phyloP scores from a whole-genome alignment of 2,888 invertebrate genomes.

The Ctenicera cuprea region DNA sequence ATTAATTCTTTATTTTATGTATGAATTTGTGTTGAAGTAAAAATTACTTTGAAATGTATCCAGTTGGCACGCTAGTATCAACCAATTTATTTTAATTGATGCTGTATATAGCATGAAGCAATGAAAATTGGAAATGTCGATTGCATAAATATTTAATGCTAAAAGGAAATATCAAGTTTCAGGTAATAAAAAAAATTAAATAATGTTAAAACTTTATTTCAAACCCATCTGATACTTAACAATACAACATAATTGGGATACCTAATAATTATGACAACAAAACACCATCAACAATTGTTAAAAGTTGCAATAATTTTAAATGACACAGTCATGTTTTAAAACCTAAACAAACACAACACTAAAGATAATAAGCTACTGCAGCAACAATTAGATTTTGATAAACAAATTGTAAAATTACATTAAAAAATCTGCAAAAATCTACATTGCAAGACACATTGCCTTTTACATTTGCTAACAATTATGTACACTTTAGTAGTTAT shows the following conservation, averaged over 20 bases:
- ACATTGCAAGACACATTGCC: conserved; percentile 61
- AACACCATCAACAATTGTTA: conserved; percentile 62
- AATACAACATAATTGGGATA: conserved; percentile 67
- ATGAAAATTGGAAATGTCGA: no score
- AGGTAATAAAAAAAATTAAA: not conserved
- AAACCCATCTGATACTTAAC: conserved; percentile 68
- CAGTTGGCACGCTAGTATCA: no score
- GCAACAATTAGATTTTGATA: conserved; percentile 52
- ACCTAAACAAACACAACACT: conserved; percentile 30
- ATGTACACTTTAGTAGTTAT: conserved; percentile 59
- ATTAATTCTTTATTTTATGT: no score
- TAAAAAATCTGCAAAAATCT: conserved; percentile 62
- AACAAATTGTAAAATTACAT: conserved; percentile 65
- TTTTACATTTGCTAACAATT: conserved; percentile 62
- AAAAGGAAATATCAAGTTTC: not conserved
- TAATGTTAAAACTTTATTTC: conserved; percentile 59
- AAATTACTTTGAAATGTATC: no score
- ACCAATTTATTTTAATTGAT: no score
- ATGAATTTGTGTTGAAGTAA: no score
- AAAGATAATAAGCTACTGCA: conserved; percentile 36
- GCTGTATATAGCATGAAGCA: no score
- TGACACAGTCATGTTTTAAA: conserved; percentile 24
- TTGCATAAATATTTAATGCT: no score
- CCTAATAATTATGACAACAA: conserved; percentile 64
- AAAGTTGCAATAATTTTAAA: conserved; percentile 36